Evolutionary conservation across 2,888 invertebrate species (phyloP).

Genomic region (Drosophila macrospina): DNA sequence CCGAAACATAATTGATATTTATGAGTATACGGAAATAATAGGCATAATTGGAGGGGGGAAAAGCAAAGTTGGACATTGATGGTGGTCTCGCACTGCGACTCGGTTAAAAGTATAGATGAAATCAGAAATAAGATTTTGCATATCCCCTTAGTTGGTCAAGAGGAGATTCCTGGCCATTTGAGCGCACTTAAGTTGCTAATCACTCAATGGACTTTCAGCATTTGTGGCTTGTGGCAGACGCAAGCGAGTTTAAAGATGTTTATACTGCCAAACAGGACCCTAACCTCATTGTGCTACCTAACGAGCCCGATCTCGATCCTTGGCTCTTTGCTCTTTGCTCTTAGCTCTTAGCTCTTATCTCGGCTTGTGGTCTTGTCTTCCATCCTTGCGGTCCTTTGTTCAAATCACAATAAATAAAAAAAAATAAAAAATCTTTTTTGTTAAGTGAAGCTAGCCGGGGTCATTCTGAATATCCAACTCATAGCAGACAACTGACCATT

Average conservation of each 20-base stretch:
- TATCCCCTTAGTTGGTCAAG: constrained; percentile 52
- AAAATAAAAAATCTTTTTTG: constrained; percentile 29
- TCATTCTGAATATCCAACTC: constrained; percentile 54
- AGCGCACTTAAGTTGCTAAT: constrained; percentile 64
- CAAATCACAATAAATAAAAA: constrained; percentile 34
- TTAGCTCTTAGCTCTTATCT: constrained; percentile 60
- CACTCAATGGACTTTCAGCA: constrained; percentile 40
- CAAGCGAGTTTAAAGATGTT: constrained; percentile 63
- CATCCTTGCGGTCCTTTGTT: constrained; percentile 50
- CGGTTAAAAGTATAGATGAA: constrained; percentile 39
- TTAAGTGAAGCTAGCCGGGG: constrained; percentile 66
- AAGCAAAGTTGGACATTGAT: constrained; percentile 25
- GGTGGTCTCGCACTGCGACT: constrained; percentile 26
- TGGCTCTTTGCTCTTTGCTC: too few relatives aligned
- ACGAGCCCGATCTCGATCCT: constrained; percentile 37
- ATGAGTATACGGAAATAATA: constrained; percentile 31
- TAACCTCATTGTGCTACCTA: constrained; percentile 53
- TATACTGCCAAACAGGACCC: constrained; percentile 49
- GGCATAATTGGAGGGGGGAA: constrained; percentile 1
- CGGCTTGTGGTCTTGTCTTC: constrained; percentile 78
- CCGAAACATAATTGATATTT: constrained; percentile 71
- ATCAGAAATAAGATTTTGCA: constrained; percentile 71
- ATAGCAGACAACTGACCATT: too few relatives aligned
- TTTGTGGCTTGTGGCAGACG: constrained; percentile 73
- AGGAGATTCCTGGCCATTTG: constrained; percentile 47